Evolutionary conservation across 2,888 invertebrate genomes (phyloP).

Genomic region (Yponomeuta plumbellus): DNA sequence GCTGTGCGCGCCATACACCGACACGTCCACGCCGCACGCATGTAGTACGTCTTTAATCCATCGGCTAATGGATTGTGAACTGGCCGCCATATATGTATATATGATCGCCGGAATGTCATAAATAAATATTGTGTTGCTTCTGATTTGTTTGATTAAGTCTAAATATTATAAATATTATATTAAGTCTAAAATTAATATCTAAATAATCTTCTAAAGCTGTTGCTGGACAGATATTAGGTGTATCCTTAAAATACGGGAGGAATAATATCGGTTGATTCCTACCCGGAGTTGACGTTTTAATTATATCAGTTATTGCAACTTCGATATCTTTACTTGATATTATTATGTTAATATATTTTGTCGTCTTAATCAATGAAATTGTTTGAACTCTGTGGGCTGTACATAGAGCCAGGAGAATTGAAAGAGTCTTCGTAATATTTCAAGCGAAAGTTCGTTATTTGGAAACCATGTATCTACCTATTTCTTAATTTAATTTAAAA

Average conservation of each 20-base stretch:
- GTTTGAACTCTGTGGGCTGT: conserved; percentile 20
- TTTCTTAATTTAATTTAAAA: conserved; percentile 16
- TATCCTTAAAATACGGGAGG: conserved; percentile 2
- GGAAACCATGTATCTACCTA: conserved; percentile 13
- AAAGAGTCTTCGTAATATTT: conserved; percentile 19
- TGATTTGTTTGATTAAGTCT: neutral
- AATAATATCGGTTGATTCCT: too few relatives aligned
- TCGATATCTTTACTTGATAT: neutral
- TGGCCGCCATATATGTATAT: too few relatives aligned
- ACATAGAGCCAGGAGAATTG: conserved; percentile 15
- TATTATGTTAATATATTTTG: conserved; percentile 10
- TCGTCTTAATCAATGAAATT: too few relatives aligned
- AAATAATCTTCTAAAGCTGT: neutral
- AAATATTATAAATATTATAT: too few relatives aligned
- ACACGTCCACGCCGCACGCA: too few relatives aligned
- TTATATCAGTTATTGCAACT: conserved; percentile 3
- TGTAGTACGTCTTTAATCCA: too few relatives aligned
- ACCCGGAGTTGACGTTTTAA: conserved; percentile 7
- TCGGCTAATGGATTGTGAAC: too few relatives aligned
- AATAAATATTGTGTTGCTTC: conserved; percentile 15
- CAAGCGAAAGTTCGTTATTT: conserved; percentile 15
- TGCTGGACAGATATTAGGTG: conserved; percentile 1
- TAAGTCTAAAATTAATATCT: conserved; percentile 5
- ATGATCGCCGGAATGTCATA: too few relatives aligned
- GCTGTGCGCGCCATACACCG: too few relatives aligned